Evolutionary conservation across 2,888 invertebrate species (phyloP).

Genomic region (Scrobipalpa costella): DNA sequence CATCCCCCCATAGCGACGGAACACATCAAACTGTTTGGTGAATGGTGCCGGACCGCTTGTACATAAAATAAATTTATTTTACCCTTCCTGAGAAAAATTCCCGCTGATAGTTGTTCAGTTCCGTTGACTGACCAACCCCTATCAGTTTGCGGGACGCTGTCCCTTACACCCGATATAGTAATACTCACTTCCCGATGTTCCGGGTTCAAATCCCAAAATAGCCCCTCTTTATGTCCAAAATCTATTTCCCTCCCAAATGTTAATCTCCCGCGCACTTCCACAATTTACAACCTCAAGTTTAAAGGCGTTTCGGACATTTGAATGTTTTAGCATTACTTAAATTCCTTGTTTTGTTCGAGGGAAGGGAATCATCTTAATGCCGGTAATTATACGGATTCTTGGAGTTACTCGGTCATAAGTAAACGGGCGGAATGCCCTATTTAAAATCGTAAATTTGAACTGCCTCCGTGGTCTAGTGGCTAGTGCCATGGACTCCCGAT

Average conservation of each 20-base stretch:
- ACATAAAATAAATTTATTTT: too few species aligned
- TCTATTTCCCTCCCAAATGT: constrained; percentile 55
- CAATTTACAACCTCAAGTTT: constrained; percentile 73
- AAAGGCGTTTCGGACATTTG: constrained; percentile 67
- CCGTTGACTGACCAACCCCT: too few species aligned
- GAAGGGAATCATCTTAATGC: constrained; percentile 79
- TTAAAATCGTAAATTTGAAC: constrained; percentile 79
- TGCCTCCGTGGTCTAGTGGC: too few species aligned
- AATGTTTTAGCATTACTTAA: constrained; percentile 77
- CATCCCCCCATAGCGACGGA: too few species aligned
- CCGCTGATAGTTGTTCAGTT: too few species aligned
- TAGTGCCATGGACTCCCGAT: too few species aligned
- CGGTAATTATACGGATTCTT: constrained; percentile 79
- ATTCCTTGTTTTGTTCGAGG: constrained; percentile 58
- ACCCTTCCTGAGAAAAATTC: too few species aligned
- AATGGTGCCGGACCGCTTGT: too few species aligned
- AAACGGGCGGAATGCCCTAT: constrained; percentile 76
- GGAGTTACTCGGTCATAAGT: constrained; percentile 80
- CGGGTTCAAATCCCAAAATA: constrained; percentile 59
- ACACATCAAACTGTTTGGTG: too few species aligned
- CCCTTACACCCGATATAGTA: too few species aligned
- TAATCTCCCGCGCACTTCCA: constrained; percentile 54
- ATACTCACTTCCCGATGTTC: too few species aligned
- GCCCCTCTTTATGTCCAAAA: constrained; percentile 31
- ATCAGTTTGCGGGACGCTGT: too few species aligned